Percentiles rank a stretch among this genome's conserved stretches.
These are phyloP conservation scores for Frieseomelitta varia DNA, from an alignment of 1,140 invertebrate genomes.

Conservation along the genomic window DNA sequence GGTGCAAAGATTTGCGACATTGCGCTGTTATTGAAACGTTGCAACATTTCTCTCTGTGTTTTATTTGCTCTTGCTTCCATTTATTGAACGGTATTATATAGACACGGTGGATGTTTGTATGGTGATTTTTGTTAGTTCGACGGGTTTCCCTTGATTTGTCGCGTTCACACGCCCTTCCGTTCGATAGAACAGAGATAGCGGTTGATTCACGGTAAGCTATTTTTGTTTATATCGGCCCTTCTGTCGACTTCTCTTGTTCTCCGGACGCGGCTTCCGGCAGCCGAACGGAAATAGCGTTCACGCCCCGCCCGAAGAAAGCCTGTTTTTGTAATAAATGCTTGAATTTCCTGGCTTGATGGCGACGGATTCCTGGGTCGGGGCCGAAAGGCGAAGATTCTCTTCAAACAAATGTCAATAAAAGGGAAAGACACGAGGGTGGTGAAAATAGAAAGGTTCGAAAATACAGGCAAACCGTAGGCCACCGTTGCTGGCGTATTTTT, in stretches of 20 bases:
- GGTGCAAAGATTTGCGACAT: no score
- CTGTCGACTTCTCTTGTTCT: neutral
- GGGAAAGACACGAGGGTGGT: neutral
- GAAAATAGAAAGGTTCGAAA: neutral
- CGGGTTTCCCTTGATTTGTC: neutral
- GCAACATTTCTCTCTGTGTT: neutral
- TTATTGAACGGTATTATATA: neutral
- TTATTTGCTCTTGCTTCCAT: neutral
- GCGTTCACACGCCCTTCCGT: neutral
- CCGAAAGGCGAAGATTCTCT: neutral
- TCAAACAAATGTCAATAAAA: neutral
- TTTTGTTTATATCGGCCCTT: constrained; percentile 15
- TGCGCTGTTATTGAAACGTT: no score
- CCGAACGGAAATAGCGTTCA: constrained; percentile 4
- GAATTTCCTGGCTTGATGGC: constrained; percentile 14
- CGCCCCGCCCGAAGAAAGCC: neutral
- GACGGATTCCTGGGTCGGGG: neutral
- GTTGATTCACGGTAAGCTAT: neutral
- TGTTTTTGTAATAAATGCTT: constrained; percentile 16
- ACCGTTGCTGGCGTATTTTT: neutral
- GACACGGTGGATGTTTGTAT: neutral
- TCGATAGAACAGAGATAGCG: neutral
- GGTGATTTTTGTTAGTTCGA: neutral
- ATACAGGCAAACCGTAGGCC: neutral
- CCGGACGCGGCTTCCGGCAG: neutral